Conservation (phyloP, 2,888 invertebrate genomes). For the Aporophyla lueneburgensis region DNA sequence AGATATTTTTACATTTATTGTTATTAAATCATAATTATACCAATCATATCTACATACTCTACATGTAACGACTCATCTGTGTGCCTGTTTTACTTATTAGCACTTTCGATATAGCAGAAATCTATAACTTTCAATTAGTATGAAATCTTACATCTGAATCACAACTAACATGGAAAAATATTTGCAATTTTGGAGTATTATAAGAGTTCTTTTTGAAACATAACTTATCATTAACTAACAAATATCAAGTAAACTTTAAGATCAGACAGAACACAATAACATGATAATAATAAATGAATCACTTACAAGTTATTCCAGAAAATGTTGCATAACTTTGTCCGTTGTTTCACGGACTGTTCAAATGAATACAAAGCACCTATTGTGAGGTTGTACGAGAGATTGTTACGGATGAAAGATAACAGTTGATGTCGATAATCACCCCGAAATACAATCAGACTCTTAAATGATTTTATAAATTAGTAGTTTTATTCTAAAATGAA, state of each 20-base stretch:
- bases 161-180: background rate
- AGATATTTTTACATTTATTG: background rate
- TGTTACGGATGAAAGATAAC: too few relatives aligned
- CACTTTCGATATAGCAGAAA: background rate
- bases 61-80: background rate
- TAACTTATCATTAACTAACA: background rate
- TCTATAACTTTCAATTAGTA: background rate
- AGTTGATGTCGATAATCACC: too few relatives aligned
- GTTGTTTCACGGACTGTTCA: constrained; percentile 4
- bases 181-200: background rate
- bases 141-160: background rate
- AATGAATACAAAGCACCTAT: constrained; percentile 11
- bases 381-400: constrained; percentile 22
- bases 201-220: background rate
- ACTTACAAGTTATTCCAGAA: constrained; percentile 5
- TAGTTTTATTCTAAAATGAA: background rate
- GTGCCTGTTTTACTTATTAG: too few relatives aligned
- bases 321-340: constrained; percentile 2
- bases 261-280: background rate
- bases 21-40: background rate
- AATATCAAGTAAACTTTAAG: background rate
- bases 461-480: background rate
- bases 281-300: background rate
- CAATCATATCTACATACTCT: background rate
- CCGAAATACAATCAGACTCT: background rate